Percentiles rank a stretch among this genome's conserved stretches.
These are phyloP conservation scores for Lophius americanus DNA, from an alignment of 2,797 vertebrate species.

Conservation along the genomic window DNA sequence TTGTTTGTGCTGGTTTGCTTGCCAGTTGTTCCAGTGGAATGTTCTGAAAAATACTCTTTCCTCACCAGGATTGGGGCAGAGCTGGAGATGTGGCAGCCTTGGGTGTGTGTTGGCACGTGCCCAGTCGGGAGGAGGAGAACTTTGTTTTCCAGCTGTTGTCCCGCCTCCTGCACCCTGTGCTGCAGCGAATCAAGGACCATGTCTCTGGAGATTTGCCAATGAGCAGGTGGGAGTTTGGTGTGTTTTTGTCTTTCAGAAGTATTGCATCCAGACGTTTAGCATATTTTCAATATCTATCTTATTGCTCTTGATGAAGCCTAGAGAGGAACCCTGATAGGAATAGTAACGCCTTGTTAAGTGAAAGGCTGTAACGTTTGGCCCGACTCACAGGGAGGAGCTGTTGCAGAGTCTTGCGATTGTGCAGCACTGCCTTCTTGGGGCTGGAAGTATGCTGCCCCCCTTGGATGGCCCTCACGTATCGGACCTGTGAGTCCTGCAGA, in stretches of 20 bases:
- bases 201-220: slow-evolving; percentile 88
- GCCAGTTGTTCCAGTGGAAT: slow-evolving; percentile 58
- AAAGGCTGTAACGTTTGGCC: slow-evolving; percentile 37
- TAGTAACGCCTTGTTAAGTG: neutral
- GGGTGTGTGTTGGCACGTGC: slow-evolving; percentile 94
- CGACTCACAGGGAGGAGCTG: slow-evolving; percentile 90
- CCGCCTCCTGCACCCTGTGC: slow-evolving; percentile 91
- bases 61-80: slow-evolving; percentile 92
- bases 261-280: neutral
- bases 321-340: slow-evolving; percentile 2
- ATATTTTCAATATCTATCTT: slow-evolving; percentile 31
- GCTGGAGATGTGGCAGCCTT: slow-evolving; percentile 91
- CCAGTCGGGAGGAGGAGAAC: slow-evolving; percentile 86
- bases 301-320: slow-evolving; percentile 1
- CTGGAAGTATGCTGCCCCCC: slow-evolving; percentile 91
- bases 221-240: slow-evolving; percentile 84
- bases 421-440: slow-evolving; percentile 94
- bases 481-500: slow-evolving; percentile 87
- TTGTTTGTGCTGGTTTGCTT: slow-evolving; percentile 34
- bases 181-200: slow-evolving; percentile 85
- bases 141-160: slow-evolving; percentile 93
- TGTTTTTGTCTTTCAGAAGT: slow-evolving; percentile 12
- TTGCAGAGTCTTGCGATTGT: slow-evolving; percentile 93
- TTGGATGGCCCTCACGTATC: slow-evolving; percentile 88
- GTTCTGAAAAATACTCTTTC: slow-evolving; percentile 18